Evolutionary conservation across 2,797 vertebrate species (phyloP).

Genomic region (Lates japonicus): DNA sequence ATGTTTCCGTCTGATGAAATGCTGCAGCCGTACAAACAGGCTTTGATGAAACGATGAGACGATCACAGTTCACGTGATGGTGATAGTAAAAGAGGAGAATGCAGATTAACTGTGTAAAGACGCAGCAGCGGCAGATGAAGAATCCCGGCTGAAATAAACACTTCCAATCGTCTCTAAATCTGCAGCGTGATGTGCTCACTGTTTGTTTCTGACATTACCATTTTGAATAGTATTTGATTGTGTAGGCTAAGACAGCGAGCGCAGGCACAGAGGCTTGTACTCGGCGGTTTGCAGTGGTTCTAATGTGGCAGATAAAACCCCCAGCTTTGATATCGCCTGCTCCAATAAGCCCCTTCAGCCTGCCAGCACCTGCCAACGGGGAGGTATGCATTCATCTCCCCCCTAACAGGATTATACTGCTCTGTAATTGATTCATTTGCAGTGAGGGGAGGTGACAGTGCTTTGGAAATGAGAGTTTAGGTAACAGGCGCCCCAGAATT

Average conservation of each 20-base stretch:
- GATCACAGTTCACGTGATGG: too few relatives aligned
- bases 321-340: conserved; percentile 91
- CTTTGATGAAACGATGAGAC: too few relatives aligned
- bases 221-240: conserved; percentile 25
- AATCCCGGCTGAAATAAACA: conserved; percentile 2
- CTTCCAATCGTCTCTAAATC: not conserved
- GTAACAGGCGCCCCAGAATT: conserved; percentile 95
- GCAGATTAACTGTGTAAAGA: too few relatives aligned
- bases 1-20: too few relatives aligned
- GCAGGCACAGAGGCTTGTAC: conserved; percentile 21
- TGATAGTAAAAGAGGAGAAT: too few relatives aligned
- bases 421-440: conserved; percentile 97
- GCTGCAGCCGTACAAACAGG: too few relatives aligned
- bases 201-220: conserved; percentile 20
- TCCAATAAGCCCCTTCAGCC: conserved; percentile 92
- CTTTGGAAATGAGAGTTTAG: conserved; percentile 93
- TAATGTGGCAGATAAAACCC: conserved; percentile 90
- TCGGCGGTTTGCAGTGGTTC: conserved; percentile 66
- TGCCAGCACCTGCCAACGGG: conserved; percentile 92
- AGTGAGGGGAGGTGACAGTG: conserved; percentile 90
- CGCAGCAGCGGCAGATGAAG: too few relatives aligned
- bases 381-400: conserved; percentile 95
- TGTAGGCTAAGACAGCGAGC: conserved; percentile 24
- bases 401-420: conserved; percentile 97
- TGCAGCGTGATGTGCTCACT: conserved; percentile 3